phyloP scores from a whole-genome alignment of 92 coral and sea anemone genomes.

The Porites rus region DNA sequence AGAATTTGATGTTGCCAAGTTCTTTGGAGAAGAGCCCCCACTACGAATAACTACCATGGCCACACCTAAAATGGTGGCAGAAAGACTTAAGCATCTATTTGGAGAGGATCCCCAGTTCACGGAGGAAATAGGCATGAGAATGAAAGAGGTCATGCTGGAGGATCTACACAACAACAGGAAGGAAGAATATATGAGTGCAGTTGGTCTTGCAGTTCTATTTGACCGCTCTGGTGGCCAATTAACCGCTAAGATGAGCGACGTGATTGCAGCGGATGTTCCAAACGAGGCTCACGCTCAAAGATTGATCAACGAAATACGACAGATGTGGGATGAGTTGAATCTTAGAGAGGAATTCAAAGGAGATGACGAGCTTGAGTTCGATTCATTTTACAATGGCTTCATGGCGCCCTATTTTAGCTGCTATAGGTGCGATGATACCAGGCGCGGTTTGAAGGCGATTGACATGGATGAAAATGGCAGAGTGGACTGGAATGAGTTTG shows the following conservation, averaged over 20 bases:
- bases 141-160: slow-evolving; percentile 74
- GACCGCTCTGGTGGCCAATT: slow-evolving; percentile 81
- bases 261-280: slow-evolving; percentile 44
- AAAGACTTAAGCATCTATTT: slow-evolving; percentile 57
- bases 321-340: slow-evolving; percentile 73
- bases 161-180: slow-evolving; percentile 72
- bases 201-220: slow-evolving; percentile 73
- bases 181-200: slow-evolving; percentile 82
- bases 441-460: slow-evolving; percentile 54
- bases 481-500: slow-evolving; percentile 62
- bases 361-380: slow-evolving; percentile 64
- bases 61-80: slow-evolving; percentile 39
- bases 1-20: slow-evolving; percentile 51
- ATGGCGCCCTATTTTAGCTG: slow-evolving; percentile 74
- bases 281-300: slow-evolving; percentile 27
- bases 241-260: slow-evolving; percentile 66
- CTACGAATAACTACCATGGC: slow-evolving; percentile 48
- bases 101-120: slow-evolving; percentile 78
- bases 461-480: slow-evolving; percentile 59
- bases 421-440: slow-evolving; percentile 57
- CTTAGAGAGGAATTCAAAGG: slow-evolving; percentile 44
- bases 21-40: slow-evolving; percentile 51
- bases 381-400: slow-evolving; percentile 72
- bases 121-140: slow-evolving; percentile 60
- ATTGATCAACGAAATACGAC: slow-evolving; percentile 48